Conservation (phyloP, 1,140 invertebrate genomes). For the Zaprionus capensis region DNA sequence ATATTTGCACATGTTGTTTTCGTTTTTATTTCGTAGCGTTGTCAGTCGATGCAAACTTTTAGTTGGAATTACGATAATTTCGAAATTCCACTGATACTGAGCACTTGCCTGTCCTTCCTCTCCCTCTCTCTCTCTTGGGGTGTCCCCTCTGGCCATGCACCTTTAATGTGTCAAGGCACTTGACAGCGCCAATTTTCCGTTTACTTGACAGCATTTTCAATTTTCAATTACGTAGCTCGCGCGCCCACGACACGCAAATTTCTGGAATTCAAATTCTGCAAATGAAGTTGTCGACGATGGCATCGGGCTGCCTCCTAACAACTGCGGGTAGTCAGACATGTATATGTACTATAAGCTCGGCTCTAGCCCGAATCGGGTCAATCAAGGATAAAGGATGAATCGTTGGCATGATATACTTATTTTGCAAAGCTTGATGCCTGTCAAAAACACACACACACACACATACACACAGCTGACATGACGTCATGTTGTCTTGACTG, state of each 20-base stretch:
- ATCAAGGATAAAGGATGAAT: slow-evolving; percentile 5
- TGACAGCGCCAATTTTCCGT: slow-evolving; percentile 67
- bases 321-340: not conserved
- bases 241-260: slow-evolving; percentile 30
- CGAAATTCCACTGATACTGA: slow-evolving; percentile 36
- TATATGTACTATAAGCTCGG: not conserved
- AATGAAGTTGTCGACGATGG: slow-evolving; percentile 13
- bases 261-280: slow-evolving; percentile 10
- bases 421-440: slow-evolving; percentile 10
- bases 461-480: slow-evolving; percentile 3
- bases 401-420: slow-evolving; percentile 8
- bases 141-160: not conserved
- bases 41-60: slow-evolving; percentile 10
- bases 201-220: slow-evolving; percentile 65
- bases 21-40: not conserved
- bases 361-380: slow-evolving; percentile 15
- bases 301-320: not conserved
- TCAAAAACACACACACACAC: slow-evolving; percentile 11
- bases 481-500: slow-evolving; percentile 19
- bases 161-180: slow-evolving; percentile 61
- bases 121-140: slow-evolving; percentile 3
- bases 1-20: slow-evolving; percentile 39
- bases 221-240: slow-evolving; percentile 60
- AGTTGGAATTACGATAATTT: slow-evolving; percentile 59
- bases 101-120: slow-evolving; percentile 32